phyloP scores from a whole-genome alignment of 2,113 vertebrate species.

The Sylvia atricapilla region DNA sequence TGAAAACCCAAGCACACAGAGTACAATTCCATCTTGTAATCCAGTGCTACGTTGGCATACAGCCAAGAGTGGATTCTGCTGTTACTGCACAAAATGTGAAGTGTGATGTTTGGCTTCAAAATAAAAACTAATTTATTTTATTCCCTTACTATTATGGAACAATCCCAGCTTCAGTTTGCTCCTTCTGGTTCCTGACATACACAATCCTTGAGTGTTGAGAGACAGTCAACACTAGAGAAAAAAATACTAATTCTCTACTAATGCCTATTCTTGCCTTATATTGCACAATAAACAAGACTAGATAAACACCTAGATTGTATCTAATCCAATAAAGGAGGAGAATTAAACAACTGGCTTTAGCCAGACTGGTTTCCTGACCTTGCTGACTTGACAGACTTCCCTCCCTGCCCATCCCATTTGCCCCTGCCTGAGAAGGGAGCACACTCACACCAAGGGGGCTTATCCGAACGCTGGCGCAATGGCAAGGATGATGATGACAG shows the following conservation, averaged over 20 bases:
- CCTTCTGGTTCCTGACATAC: neutral
- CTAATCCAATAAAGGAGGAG: neutral
- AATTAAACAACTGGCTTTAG: neutral
- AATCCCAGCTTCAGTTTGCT: neutral
- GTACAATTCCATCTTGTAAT: neutral
- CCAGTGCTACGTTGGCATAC: neutral
- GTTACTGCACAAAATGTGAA: neutral
- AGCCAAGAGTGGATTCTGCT: neutral
- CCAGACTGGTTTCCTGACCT: neutral
- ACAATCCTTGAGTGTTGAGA: neutral
- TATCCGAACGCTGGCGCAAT: constrained; percentile 83
- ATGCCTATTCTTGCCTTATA: neutral
- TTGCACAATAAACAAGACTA: neutral
- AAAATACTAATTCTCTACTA: neutral
- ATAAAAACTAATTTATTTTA: neutral
- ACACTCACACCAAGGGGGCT: constrained; percentile 95
- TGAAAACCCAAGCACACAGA: neutral
- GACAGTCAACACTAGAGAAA: neutral
- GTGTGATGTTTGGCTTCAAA: neutral
- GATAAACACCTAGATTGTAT: neutral
- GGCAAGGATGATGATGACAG: constrained; percentile 83
- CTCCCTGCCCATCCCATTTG: neutral
- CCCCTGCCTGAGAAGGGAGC: neutral
- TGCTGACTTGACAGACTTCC: neutral
- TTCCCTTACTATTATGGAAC: neutral